A percentile compares a stretch with the other conserved stretches of the same genome.
Evolutionary conservation across 2,113 vertebrate genomes (phyloP).

Genomic region (Ammodytes dubius): DNA sequence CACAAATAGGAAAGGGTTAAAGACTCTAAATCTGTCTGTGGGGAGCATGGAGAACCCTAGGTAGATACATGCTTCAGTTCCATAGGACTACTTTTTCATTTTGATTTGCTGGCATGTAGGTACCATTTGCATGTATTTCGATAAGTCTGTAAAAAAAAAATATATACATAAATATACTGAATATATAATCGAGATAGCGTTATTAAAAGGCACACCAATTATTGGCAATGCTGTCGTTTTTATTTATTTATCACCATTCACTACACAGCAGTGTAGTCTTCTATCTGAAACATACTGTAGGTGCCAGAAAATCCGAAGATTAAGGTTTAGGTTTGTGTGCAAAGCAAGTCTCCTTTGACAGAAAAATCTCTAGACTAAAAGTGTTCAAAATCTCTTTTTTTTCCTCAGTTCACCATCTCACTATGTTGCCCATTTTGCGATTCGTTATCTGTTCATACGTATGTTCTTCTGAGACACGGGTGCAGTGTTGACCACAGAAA

Average conservation of each 20-base stretch:
- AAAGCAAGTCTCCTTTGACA: neutral
- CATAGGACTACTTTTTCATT: neutral
- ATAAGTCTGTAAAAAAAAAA: neutral
- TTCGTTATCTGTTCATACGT: neutral
- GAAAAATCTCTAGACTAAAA: neutral
- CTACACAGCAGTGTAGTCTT: neutral
- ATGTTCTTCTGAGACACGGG: neutral
- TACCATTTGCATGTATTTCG: conserved; percentile 1
- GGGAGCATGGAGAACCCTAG: neutral
- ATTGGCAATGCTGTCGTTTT: neutral
- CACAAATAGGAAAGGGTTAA: neutral
- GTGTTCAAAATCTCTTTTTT: neutral
- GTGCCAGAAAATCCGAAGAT: neutral
- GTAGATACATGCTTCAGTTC: neutral
- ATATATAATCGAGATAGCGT: neutral
- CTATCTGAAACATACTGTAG: neutral
- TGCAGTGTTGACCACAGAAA: neutral
- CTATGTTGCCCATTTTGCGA: neutral
- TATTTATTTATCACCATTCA: too few species aligned
- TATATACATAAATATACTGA: too few species aligned
- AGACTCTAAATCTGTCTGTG: neutral
- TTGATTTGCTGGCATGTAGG: neutral
- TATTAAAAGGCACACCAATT: neutral
- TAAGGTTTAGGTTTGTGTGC: neutral
- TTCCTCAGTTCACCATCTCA: neutral